Percentiles rank a stretch among this genome's conserved stretches.
phyloP scores from a whole-genome alignment of 2,888 invertebrate genomes.

The Apantesis nais region DNA sequence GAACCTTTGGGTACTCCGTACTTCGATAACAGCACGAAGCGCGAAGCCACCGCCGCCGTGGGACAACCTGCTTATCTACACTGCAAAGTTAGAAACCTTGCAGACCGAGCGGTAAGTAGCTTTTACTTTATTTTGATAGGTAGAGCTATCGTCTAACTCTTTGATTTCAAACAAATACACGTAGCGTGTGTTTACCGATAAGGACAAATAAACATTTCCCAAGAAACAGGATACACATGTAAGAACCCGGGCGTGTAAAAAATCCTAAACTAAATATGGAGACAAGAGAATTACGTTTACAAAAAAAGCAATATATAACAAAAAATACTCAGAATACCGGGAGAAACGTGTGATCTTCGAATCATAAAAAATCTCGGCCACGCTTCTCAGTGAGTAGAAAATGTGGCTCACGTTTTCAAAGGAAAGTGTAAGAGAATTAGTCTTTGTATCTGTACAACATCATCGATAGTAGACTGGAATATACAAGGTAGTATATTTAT shows the following conservation, averaged over 20 bases:
- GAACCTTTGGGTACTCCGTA: slow-evolving; percentile 94
- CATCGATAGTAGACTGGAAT: too few species aligned
- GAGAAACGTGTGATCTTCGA: background rate
- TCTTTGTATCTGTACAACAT: too few species aligned
- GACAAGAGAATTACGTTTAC: too few species aligned
- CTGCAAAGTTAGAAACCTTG: slow-evolving; percentile 94
- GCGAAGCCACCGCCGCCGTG: slow-evolving; percentile 94
- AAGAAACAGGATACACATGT: background rate
- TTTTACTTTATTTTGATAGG: background rate
- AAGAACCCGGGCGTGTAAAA: background rate
- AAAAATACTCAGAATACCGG: background rate
- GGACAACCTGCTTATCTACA: slow-evolving; percentile 94
- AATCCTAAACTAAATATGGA: background rate
- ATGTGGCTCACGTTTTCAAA: background rate
- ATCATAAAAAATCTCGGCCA: background rate
- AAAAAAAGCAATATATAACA: background rate
- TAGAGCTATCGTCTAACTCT: background rate
- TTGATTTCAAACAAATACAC: background rate
- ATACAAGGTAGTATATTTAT: too few species aligned
- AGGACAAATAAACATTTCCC: background rate
- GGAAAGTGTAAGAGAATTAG: background rate
- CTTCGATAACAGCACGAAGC: slow-evolving; percentile 94
- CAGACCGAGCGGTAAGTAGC: slow-evolving; percentile 93
- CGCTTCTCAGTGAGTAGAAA: background rate
- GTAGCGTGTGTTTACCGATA: background rate